A percentile compares a stretch with the other conserved stretches of the same genome.
These are phyloP conservation scores for Mesaphorura yosii DNA, from an alignment of 1,140 invertebrate genomes.

Conservation along the genomic window DNA sequence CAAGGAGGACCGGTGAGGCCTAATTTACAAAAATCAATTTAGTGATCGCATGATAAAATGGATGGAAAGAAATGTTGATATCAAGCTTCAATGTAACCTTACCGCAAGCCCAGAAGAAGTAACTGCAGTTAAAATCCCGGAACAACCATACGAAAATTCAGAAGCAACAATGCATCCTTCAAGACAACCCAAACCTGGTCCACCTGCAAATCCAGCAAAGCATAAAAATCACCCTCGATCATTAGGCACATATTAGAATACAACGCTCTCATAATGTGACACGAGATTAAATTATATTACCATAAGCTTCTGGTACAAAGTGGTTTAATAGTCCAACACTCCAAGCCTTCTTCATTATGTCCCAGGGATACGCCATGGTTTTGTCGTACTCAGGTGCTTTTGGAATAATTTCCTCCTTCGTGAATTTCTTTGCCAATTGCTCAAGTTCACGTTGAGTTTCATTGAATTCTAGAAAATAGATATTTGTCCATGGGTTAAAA, in stretches of 20 bases:
- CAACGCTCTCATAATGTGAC: not conserved
- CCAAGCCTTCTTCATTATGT: slow-evolving; percentile 47
- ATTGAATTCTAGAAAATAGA: slow-evolving; percentile 1
- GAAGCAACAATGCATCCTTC: slow-evolving; percentile 45
- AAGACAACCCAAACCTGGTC: slow-evolving; percentile 41
- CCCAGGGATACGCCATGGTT: slow-evolving; percentile 49
- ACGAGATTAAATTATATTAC: slow-evolving; percentile 6
- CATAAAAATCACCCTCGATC: too few relatives aligned
- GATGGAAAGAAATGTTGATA: not conserved
- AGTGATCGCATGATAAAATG: not conserved
- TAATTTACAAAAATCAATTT: too few relatives aligned
- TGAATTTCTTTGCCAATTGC: slow-evolving; percentile 45
- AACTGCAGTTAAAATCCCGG: slow-evolving; percentile 46
- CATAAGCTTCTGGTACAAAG: slow-evolving; percentile 25
- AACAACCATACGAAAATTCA: slow-evolving; percentile 52
- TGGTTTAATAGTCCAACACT: slow-evolving; percentile 19
- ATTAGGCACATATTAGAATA: not conserved
- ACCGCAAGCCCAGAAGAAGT: slow-evolving; percentile 30
- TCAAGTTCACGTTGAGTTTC: slow-evolving; percentile 38
- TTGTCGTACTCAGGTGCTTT: slow-evolving; percentile 47
- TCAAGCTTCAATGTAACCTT: slow-evolving; percentile 34
- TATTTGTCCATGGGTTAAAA: too few relatives aligned
- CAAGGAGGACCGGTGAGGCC: slow-evolving; percentile 72
- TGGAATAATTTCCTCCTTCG: slow-evolving; percentile 47
- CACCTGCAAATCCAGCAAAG: slow-evolving; percentile 39